These are phyloP conservation scores for Chalcis sispes DNA, from an alignment of 2,888 invertebrate species.

Conservation along the genomic window DNA sequence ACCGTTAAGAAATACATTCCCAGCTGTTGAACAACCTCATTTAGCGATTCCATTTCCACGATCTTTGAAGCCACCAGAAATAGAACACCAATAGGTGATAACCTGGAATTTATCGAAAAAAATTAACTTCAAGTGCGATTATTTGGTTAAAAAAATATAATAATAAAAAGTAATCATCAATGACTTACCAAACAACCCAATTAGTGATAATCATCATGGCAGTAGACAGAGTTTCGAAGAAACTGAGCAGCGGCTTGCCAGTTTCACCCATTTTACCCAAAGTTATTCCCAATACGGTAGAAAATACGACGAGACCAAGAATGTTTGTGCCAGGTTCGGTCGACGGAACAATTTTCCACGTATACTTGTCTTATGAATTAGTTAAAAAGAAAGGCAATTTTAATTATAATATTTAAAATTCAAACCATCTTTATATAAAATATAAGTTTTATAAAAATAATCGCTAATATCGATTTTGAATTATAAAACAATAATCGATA, in stretches of 20 bases:
- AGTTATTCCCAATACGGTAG: constrained; percentile 92
- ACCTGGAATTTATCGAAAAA: constrained; percentile 81
- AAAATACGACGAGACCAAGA: constrained; percentile 89
- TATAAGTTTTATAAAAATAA: too few species aligned
- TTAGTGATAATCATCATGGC: constrained; percentile 98
- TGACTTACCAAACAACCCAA: constrained; percentile 93
- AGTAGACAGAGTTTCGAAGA: constrained; percentile 92
- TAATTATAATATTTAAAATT: too few species aligned
- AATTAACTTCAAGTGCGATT: background rate
- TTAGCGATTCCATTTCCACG: constrained; percentile 91
- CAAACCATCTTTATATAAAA: background rate
- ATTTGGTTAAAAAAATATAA: too few species aligned
- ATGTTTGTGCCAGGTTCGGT: constrained; percentile 89
- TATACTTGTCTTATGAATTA: constrained; percentile 65
- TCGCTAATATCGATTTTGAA: too few species aligned
- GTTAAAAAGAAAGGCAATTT: too few species aligned
- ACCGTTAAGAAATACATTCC: constrained; percentile 97
- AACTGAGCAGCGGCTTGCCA: constrained; percentile 88
- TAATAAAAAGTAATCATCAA: too few species aligned
- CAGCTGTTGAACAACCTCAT: constrained; percentile 88
- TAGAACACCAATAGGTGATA: constrained; percentile 92
- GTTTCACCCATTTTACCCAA: constrained; percentile 91
- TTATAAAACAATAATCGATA: too few species aligned
- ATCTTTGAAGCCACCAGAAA: constrained; percentile 94
- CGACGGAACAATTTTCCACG: constrained; percentile 84